A percentile compares a stretch with the other conserved stretches of the same genome.
Conservation (phyloP, 2,113 vertebrate genomes). For the Electrona antarctica region DNA sequence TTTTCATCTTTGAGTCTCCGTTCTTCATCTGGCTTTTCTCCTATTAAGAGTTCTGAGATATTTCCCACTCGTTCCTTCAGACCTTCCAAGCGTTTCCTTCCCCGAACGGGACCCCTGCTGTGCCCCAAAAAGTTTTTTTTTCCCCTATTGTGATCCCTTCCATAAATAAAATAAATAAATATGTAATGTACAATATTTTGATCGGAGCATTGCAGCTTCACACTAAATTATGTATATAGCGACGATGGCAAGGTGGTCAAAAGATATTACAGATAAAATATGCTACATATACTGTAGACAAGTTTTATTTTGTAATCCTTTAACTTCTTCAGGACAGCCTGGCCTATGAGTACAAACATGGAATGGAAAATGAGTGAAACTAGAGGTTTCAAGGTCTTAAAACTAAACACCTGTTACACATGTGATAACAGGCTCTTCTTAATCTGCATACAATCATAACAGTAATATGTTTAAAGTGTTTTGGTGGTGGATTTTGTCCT, state of each 20-base stretch:
- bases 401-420: conserved; percentile 45
- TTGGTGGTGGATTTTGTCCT: conserved; percentile 32
- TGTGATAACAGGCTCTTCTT: conserved; percentile 57
- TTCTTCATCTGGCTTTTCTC: neutral
- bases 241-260: neutral
- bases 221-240: neutral
- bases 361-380: conserved; percentile 30
- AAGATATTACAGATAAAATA: conserved; percentile 12
- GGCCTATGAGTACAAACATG: neutral
- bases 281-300: neutral
- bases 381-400: conserved; percentile 31
- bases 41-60: too few species aligned
- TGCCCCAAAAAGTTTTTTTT: neutral
- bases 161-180: conserved; percentile 10
- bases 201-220: neutral
- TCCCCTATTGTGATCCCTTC: neutral
- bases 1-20: neutral
- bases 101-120: too few species aligned
- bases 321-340: too few species aligned
- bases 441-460: conserved; percentile 49
- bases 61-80: too few species aligned
- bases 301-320: neutral
- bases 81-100: too few species aligned
- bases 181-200: neutral
- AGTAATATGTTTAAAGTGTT: conserved; percentile 46